Evolutionary conservation across 2,797 vertebrate genomes (phyloP).

Genomic region (Nyctalus aviator): DNA sequence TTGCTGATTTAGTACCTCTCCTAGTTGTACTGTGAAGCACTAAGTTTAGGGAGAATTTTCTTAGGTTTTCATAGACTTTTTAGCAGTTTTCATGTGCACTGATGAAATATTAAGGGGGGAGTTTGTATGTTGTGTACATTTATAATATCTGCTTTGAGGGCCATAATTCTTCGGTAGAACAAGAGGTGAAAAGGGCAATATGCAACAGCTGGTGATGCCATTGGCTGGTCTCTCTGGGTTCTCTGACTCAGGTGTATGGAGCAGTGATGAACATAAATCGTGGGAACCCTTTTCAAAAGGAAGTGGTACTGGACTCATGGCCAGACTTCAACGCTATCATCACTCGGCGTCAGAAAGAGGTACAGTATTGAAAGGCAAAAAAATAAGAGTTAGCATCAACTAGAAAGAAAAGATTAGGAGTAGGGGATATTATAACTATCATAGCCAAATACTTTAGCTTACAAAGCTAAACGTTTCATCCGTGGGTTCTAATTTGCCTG

Average conservation of each 20-base stretch:
- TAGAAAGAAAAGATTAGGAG: background rate
- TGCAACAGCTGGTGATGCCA: background rate
- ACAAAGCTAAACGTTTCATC: background rate
- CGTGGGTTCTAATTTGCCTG: background rate
- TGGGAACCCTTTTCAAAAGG: constrained; percentile 84
- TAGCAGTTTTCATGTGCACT: background rate
- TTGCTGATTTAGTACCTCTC: background rate
- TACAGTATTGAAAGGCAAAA: constrained; percentile 44
- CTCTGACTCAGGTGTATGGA: constrained; percentile 81
- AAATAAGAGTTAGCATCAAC: background rate
- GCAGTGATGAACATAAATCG: constrained; percentile 83
- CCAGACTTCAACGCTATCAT: constrained; percentile 84
- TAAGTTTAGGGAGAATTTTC: background rate
- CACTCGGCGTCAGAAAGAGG: constrained; percentile 74
- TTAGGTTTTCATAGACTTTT: background rate
- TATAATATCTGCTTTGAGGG: background rate
- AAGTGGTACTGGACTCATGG: constrained; percentile 84
- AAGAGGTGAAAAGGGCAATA: background rate
- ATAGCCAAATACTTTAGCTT: background rate
- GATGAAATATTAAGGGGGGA: background rate
- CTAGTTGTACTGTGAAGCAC: background rate
- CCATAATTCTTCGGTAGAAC: background rate
- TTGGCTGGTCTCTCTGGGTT: background rate
- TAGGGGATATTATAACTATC: background rate
- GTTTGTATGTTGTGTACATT: background rate